These are phyloP conservation scores for Steromphala cineraria DNA, from an alignment of 2,888 invertebrate species.

Conservation along the genomic window DNA sequence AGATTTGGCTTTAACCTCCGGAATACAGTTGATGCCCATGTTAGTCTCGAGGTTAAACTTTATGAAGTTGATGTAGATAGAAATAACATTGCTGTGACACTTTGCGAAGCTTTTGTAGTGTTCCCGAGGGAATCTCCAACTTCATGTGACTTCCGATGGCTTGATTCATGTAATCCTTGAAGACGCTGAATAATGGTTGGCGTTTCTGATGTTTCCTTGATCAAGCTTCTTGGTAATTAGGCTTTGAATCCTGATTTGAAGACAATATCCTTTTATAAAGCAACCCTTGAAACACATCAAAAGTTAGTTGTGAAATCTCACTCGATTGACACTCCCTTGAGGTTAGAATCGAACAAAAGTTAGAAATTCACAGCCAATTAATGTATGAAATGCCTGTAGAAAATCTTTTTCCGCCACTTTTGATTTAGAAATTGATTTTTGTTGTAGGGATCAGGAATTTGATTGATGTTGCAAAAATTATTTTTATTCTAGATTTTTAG, in stretches of 20 bases:
- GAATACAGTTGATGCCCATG: too few species aligned
- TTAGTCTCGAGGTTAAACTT: too few species aligned
- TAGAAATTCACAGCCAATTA: background rate
- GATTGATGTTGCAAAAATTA: too few species aligned
- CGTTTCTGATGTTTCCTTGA: background rate
- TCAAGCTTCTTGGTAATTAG: conserved; percentile 5
- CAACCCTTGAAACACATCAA: background rate
- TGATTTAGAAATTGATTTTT: too few species aligned
- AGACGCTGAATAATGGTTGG: background rate
- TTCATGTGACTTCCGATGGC: background rate
- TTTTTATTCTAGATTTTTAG: too few species aligned
- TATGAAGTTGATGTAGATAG: too few species aligned
- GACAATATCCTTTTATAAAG: background rate
- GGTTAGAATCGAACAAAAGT: background rate
- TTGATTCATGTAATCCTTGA: background rate
- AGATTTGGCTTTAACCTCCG: too few species aligned
- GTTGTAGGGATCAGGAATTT: too few species aligned
- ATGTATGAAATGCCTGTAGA: background rate
- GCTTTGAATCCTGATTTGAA: background rate
- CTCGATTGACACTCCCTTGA: background rate
- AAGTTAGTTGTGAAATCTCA: background rate
- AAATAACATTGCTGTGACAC: too few species aligned
- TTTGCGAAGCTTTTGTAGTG: too few species aligned
- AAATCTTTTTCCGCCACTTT: background rate
- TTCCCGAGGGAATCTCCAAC: background rate